Percentiles rank a stretch among this genome's conserved stretches.
Conservation (phyloP, 2,797 vertebrate genomes). For the Scyliorhinus canicula region DNA sequence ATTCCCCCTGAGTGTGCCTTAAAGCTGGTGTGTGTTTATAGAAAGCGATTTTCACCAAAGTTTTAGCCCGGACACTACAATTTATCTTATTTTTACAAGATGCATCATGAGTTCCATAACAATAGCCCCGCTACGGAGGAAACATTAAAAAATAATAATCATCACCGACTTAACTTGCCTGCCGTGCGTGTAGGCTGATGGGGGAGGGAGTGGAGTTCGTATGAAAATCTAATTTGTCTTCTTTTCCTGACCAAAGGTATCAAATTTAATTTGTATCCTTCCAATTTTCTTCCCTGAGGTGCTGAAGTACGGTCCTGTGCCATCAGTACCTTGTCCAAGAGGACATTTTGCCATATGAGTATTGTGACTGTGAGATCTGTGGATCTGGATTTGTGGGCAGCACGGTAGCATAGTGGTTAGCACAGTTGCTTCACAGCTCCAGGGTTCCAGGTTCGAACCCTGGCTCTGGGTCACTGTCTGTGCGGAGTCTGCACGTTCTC, state of each 20-base stretch:
- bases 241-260: neutral
- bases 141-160: constrained; percentile 3
- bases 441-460: too few species aligned
- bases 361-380: neutral
- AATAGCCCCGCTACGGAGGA: neutral
- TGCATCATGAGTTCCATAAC: neutral
- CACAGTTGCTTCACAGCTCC: too few species aligned
- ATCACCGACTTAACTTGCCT: neutral
- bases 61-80: neutral
- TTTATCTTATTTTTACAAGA: constrained; percentile 28
- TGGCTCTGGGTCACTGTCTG: too few species aligned
- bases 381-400: too few species aligned
- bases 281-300: neutral
- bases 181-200: neutral
- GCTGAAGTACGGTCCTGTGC: neutral
- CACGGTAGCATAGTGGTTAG: too few species aligned
- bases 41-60: constrained; percentile 16
- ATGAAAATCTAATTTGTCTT: neutral
- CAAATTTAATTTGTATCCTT: neutral
- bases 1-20: constrained; percentile 14
- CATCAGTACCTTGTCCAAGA: neutral
- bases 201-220: neutral
- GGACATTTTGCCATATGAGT: neutral
- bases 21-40: constrained; percentile 8
- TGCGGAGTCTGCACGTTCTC: too few species aligned